Conservation (phyloP, 2,113 vertebrate species). For the Micromys minutus region DNA sequence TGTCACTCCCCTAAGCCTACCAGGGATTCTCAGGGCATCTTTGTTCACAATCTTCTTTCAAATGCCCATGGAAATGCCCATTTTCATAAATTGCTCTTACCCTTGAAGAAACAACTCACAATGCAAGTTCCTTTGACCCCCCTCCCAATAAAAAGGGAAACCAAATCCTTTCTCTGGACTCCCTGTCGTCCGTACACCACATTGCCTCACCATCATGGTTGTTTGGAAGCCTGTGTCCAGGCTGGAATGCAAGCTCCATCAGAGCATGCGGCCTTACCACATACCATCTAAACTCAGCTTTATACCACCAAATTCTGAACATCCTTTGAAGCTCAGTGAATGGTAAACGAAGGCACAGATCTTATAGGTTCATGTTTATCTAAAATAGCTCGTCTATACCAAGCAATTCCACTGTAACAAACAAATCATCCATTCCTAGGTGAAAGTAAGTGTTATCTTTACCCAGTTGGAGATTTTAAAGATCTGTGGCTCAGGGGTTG, state of each 20-base stretch:
- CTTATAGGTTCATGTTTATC: neutral
- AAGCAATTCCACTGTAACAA: slow-evolving; percentile 28
- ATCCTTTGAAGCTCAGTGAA: neutral
- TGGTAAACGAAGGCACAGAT: slow-evolving; percentile 34
- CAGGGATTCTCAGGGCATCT: neutral
- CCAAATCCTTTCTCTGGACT: slow-evolving; percentile 24
- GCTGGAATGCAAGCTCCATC: neutral
- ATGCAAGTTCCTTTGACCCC: slow-evolving; percentile 34
- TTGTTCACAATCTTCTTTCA: neutral
- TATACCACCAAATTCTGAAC: neutral
- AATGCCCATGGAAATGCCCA: neutral
- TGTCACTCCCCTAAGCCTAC: neutral
- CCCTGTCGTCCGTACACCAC: neutral
- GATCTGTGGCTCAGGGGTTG: neutral
- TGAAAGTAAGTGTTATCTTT: neutral
- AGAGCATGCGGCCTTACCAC: neutral
- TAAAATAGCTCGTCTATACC: slow-evolving; percentile 21
- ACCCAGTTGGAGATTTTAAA: neutral
- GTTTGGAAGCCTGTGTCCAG: neutral
- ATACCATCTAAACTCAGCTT: neutral
- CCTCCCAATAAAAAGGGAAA: neutral
- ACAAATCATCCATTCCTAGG: slow-evolving; percentile 25
- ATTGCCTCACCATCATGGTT: neutral
- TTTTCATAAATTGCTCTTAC: neutral
- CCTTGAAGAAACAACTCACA: slow-evolving; percentile 27